Evolutionary conservation across 2,113 vertebrate species (phyloP).

Genomic region (Eolophus roseicapilla): DNA sequence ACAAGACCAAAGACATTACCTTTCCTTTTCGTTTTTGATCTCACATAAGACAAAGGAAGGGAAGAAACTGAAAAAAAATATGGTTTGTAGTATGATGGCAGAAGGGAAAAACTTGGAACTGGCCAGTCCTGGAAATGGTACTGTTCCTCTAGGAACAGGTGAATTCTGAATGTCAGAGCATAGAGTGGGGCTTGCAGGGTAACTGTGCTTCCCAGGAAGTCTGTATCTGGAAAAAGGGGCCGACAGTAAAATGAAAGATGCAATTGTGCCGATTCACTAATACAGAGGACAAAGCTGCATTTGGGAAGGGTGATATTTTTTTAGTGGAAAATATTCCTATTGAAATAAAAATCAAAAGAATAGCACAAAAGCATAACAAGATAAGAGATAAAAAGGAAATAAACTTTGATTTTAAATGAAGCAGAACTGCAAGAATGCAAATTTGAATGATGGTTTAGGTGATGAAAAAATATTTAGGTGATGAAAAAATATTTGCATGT

Average conservation of each 20-base stretch:
- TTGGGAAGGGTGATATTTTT: neutral
- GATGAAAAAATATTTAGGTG: neutral
- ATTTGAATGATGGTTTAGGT: neutral
- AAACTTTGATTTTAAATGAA: neutral
- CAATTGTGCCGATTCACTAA: neutral
- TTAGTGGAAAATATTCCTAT: neutral
- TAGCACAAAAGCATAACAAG: neutral
- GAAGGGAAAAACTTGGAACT: neutral
- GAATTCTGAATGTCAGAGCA: neutral
- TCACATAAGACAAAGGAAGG: neutral
- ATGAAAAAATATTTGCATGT: neutral
- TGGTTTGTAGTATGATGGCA: neutral
- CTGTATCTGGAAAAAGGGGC: neutral
- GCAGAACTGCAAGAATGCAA: neutral
- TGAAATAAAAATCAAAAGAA: neutral
- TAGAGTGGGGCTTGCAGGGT: neutral
- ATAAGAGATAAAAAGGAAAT: neutral
- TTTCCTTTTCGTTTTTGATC: neutral
- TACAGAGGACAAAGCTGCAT: neutral
- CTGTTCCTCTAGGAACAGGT: neutral
- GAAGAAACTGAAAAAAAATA: neutral
- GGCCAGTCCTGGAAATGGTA: neutral
- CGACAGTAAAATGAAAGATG: neutral
- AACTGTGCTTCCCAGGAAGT: neutral
- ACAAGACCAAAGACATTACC: neutral